phyloP scores from a whole-genome alignment of 2,888 invertebrate species.

The Leucophenga maculata region DNA sequence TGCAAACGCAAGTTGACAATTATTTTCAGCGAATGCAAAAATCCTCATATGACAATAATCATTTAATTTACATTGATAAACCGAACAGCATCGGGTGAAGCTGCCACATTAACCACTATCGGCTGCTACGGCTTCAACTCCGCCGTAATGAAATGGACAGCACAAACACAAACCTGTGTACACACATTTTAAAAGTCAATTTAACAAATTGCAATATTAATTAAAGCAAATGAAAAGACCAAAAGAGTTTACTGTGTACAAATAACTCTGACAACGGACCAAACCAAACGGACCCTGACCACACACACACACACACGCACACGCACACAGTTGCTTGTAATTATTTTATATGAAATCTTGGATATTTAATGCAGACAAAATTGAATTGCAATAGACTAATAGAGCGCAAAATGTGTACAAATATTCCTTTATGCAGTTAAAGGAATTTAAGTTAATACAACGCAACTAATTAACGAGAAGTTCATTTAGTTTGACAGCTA shows the following conservation, averaged over 20 bases:
- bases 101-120: neutral
- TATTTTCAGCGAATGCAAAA: conserved; percentile 16
- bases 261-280: conserved; percentile 11
- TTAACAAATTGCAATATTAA: conserved; percentile 19
- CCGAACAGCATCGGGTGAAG: neutral
- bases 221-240: conserved; percentile 12
- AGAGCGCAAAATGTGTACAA: too few species aligned
- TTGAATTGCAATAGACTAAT: too few species aligned
- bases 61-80: conserved; percentile 15
- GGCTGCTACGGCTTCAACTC: neutral
- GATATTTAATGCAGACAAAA: too few species aligned
- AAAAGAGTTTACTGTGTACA: neutral
- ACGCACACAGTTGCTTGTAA: too few species aligned
- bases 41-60: conserved; percentile 12
- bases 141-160: neutral
- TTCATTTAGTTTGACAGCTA: too few species aligned
- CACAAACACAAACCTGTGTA: neutral
- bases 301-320: too few species aligned
- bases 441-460: too few species aligned
- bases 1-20: conserved; percentile 8
- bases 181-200: conserved; percentile 15
- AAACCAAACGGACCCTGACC: too few species aligned
- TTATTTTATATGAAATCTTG: too few species aligned
- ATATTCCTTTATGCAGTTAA: too few species aligned
- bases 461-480: too few species aligned